Conservation (phyloP, 2,888 invertebrate genomes). For the Acholoe squamosa region DNA sequence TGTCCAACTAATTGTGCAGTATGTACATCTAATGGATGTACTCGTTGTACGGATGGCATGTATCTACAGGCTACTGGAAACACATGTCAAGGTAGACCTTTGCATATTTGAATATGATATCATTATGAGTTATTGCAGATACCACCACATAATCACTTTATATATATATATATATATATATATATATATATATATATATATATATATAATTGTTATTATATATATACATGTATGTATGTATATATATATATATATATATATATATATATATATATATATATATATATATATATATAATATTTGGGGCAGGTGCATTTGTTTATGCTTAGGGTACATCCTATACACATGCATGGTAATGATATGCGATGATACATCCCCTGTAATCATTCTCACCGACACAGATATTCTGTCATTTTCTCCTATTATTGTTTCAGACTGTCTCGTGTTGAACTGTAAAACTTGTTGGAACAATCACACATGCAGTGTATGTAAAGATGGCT, state of each 20-base stretch:
- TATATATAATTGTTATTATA: background rate
- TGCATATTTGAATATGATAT: too few species aligned
- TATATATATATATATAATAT: too few species aligned
- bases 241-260: too few species aligned
- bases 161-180: constrained; percentile 3
- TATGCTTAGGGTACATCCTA: too few species aligned
- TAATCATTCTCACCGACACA: background rate
- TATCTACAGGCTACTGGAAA: background rate
- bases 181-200: constrained; percentile 27
- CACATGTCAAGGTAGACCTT: background rate
- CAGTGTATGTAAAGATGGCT: background rate
- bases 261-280: too few species aligned
- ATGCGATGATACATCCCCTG: background rate
- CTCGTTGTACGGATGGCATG: background rate
- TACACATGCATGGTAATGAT: too few species aligned
- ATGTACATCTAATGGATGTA: background rate
- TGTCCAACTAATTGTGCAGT: background rate
- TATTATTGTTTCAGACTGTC: background rate
- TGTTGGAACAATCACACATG: background rate
- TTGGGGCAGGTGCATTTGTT: too few species aligned
- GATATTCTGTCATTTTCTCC: background rate
- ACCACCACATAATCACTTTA: too few species aligned
- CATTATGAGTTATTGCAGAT: too few species aligned
- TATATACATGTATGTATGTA: too few species aligned
- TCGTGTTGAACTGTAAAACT: background rate